Percentiles rank a stretch among this genome's conserved stretches.
These are phyloP conservation scores for Elgaria multicarinata DNA, from an alignment of 2,113 vertebrate species.

Conservation along the genomic window DNA sequence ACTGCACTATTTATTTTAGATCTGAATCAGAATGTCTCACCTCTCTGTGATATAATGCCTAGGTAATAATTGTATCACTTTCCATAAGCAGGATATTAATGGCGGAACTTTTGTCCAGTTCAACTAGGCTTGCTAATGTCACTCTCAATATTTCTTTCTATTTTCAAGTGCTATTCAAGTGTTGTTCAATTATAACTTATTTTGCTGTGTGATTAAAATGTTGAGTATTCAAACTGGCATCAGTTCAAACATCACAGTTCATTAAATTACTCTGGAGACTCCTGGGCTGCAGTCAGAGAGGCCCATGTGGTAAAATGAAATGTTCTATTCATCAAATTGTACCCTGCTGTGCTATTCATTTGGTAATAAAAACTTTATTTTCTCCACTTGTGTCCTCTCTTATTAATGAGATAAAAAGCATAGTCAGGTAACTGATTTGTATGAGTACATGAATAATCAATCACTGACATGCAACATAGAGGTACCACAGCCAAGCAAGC, in stretches of 20 bases:
- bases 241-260: conserved; percentile 57
- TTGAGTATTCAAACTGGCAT: conserved; percentile 64
- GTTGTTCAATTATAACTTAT: conserved; percentile 57
- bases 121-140: neutral
- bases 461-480: conserved; percentile 42
- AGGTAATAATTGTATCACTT: neutral
- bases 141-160: conserved; percentile 35
- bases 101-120: conserved; percentile 34
- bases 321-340: conserved; percentile 69
- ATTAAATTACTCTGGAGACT: conserved; percentile 65
- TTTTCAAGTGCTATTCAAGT: conserved; percentile 50
- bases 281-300: conserved; percentile 49
- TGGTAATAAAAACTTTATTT: conserved; percentile 72
- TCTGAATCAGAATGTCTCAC: too few species aligned
- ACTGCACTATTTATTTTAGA: neutral
- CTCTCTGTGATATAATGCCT: neutral
- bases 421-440: conserved; percentile 54
- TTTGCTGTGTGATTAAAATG: conserved; percentile 64
- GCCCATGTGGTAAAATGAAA: conserved; percentile 66
- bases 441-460: conserved; percentile 59
- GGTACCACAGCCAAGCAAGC: conserved; percentile 8
- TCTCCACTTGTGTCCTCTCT: conserved; percentile 59
- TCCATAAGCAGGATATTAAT: conserved; percentile 1
- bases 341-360: conserved; percentile 70
- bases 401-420: conserved; percentile 68